phyloP scores from a whole-genome alignment of 2,797 vertebrate species.

The Tokudaia tokunoshimensis region DNA sequence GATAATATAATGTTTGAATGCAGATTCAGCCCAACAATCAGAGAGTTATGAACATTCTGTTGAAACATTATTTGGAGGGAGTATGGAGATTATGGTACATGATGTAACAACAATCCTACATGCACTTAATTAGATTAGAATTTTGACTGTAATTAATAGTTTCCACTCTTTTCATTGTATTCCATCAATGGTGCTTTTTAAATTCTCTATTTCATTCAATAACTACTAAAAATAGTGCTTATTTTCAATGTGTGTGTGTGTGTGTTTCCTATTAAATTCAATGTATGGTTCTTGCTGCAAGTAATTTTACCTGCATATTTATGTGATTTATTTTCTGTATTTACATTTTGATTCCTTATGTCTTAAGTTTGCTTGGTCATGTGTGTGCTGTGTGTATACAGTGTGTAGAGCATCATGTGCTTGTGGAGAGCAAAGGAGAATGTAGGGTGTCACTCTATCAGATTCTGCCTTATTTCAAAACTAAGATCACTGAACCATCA shows the following conservation, averaged over 20 bases:
- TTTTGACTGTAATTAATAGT: neutral
- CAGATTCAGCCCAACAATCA: neutral
- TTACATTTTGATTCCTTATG: neutral
- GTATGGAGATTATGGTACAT: neutral
- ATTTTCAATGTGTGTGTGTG: neutral
- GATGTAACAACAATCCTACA: conserved; percentile 12
- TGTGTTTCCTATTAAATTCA: neutral
- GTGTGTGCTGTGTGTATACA: no score
- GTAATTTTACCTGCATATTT: neutral
- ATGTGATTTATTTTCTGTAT: neutral
- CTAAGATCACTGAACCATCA: neutral
- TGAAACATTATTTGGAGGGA: neutral
- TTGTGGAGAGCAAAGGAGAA: neutral
- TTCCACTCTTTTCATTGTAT: neutral
- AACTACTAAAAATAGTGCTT: neutral
- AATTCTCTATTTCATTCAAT: neutral
- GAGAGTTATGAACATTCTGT: neutral
- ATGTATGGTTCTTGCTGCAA: neutral
- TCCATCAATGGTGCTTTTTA: neutral
- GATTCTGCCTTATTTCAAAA: no score
- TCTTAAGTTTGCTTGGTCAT: neutral
- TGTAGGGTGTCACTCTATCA: neutral
- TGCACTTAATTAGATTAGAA: neutral
- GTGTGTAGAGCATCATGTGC: neutral
- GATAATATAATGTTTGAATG: neutral